A percentile compares a stretch with the other conserved stretches of the same genome.
Evolutionary conservation across 2,888 invertebrate genomes (phyloP).

Genomic region (Campoplex nolae): DNA sequence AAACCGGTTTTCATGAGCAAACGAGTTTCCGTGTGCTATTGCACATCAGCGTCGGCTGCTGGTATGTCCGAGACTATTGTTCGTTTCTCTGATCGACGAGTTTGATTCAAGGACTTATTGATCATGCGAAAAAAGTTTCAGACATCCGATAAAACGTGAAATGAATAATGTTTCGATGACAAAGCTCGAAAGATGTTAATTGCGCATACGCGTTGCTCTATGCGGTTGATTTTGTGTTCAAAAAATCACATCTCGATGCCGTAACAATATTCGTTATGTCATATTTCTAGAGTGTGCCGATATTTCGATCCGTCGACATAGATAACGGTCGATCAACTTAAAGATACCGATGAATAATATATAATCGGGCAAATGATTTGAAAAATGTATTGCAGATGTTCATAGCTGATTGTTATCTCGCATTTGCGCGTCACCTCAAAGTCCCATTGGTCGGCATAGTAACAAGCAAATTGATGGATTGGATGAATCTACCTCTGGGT

Average conservation of each 20-base stretch:
- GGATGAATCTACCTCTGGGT: slow-evolving; percentile 75
- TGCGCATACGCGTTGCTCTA: too few relatives aligned
- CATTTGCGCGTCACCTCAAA: slow-evolving; percentile 76
- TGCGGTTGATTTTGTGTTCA: too few relatives aligned
- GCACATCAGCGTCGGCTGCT: not conserved
- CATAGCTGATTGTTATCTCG: slow-evolving; percentile 76
- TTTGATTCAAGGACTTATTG: slow-evolving; percentile 34
- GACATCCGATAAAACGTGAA: not conserved
- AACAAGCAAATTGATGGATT: slow-evolving; percentile 74
- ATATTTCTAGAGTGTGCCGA: not conserved
- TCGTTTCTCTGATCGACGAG: not conserved
- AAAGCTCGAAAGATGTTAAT: not conserved
- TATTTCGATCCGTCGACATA: not conserved
- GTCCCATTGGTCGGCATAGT: slow-evolving; percentile 74
- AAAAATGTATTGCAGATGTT: slow-evolving; percentile 73
- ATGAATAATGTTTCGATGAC: not conserved
- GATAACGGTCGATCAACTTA: not conserved
- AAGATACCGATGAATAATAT: not conserved
- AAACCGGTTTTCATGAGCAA: slow-evolving; percentile 48
- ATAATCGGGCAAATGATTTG: not conserved
- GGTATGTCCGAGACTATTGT: not conserved
- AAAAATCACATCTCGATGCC: not conserved
- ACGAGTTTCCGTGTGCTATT: not conserved
- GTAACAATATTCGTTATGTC: not conserved
- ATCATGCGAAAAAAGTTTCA: not conserved